These are phyloP conservation scores for Mycteria americana DNA, from an alignment of 2,797 vertebrate species.

Conservation along the genomic window DNA sequence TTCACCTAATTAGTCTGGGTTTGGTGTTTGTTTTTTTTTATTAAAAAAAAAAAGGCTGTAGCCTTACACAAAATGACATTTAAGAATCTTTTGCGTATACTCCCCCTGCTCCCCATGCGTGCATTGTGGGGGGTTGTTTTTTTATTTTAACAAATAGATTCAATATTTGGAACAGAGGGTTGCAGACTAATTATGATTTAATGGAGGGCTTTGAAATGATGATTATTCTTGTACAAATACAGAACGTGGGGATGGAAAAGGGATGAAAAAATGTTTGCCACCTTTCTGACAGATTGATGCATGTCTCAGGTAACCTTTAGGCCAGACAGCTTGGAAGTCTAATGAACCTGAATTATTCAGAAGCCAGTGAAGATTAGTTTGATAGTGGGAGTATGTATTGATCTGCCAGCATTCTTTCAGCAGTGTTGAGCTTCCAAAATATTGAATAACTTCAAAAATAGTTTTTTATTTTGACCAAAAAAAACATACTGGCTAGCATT, in stretches of 20 bases:
- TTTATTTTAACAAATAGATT: neutral
- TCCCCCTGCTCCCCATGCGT: fast-evolving
- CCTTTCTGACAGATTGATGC: constrained; percentile 29
- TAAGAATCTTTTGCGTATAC: neutral
- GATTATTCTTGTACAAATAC: neutral
- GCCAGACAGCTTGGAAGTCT: constrained; percentile 40
- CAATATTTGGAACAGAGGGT: neutral
- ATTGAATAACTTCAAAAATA: neutral
- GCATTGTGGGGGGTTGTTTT: fast-evolving
- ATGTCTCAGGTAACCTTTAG: constrained; percentile 29
- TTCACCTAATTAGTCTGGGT: neutral
- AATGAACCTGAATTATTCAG: constrained; percentile 73
- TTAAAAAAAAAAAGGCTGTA: too few species aligned
- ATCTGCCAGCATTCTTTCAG: neutral
- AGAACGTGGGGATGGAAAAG: neutral
- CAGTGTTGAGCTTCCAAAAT: constrained; percentile 1
- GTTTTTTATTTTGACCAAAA: neutral
- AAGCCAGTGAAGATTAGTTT: constrained; percentile 39
- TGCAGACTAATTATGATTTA: neutral
- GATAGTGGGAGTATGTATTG: constrained; percentile 49
- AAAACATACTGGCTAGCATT: neutral
- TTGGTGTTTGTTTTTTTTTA: neutral
- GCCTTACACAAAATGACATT: neutral
- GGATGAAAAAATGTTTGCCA: neutral
- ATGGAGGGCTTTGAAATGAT: neutral